These are phyloP conservation scores for Phacellophora camtschatica DNA, from an alignment of 30 jellyfish, hydroid and myxozoan species.

Conservation along the genomic window DNA sequence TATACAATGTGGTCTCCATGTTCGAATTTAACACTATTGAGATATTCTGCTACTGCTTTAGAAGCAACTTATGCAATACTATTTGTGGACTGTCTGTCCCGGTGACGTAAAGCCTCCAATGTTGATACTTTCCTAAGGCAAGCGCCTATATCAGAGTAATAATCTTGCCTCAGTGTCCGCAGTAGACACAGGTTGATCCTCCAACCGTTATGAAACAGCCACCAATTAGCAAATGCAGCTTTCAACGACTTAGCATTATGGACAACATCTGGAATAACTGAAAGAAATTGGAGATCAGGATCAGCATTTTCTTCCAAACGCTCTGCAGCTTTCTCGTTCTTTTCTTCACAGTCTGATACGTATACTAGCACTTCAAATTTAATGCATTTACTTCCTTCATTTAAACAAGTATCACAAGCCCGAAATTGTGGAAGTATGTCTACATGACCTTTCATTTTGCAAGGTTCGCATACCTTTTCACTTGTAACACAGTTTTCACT, in stretches of 20 bases:
- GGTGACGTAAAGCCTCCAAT: conserved; percentile 6
- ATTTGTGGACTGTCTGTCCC: conserved; percentile 20
- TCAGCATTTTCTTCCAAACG: conserved; percentile 3
- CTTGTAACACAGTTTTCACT: neutral
- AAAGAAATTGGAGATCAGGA: neutral
- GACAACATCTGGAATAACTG: neutral
- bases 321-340: neutral
- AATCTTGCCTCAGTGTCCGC: conserved; percentile 15
- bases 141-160: neutral
- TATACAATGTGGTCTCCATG: neutral
- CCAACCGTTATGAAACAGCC: conserved; percentile 10
- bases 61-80: conserved; percentile 41
- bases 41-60: neutral
- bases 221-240: conserved; percentile 30
- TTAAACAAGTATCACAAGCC: neutral
- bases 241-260: conserved; percentile 10
- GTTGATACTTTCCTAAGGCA: conserved; percentile 23
- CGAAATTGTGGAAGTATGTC: neutral
- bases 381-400: neutral
- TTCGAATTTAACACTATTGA: neutral
- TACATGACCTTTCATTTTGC: neutral
- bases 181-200: conserved; percentile 20
- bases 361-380: conserved; percentile 1
- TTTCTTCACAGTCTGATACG: conserved; percentile 26
- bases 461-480: neutral